A percentile compares a stretch with the other conserved stretches of the same genome.
Evolutionary conservation across 2,797 vertebrate species (phyloP).

Genomic region (Neostethus bicornis): DNA sequence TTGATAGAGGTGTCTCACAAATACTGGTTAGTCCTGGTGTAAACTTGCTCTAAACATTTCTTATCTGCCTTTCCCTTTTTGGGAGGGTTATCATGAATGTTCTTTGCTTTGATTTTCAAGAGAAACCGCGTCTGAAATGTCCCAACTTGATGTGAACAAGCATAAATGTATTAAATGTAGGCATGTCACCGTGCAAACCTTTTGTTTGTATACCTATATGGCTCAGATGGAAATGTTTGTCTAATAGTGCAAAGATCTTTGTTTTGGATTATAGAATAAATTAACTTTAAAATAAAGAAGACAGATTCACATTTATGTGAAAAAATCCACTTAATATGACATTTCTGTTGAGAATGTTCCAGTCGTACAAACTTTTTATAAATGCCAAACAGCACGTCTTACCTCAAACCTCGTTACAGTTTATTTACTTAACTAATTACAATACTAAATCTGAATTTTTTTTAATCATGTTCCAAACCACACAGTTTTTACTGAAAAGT

Average conservation of each 20-base stretch:
- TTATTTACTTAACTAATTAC: neutral
- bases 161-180: constrained; percentile 7
- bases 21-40: constrained; percentile 23
- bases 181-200: constrained; percentile 17
- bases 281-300: neutral
- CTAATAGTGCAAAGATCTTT: neutral
- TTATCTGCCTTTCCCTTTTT: constrained; percentile 26
- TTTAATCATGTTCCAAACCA: neutral
- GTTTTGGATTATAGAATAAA: neutral
- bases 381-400: neutral
- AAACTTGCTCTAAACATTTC: constrained; percentile 24
- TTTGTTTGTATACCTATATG: constrained; percentile 11
- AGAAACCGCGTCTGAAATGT: constrained; percentile 31
- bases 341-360: neutral
- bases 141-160: constrained; percentile 29
- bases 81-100: constrained; percentile 20
- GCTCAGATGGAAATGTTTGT: neutral
- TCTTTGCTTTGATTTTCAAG: constrained; percentile 44
- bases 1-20: constrained; percentile 42
- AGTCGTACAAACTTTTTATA: neutral
- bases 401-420: neutral
- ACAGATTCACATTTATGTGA: neutral
- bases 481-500: constrained; percentile 6
- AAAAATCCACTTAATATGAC: neutral
- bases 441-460: neutral